Evolutionary conservation across 2,113 vertebrate genomes (phyloP).

Genomic region (Plectropomus leopardus): DNA sequence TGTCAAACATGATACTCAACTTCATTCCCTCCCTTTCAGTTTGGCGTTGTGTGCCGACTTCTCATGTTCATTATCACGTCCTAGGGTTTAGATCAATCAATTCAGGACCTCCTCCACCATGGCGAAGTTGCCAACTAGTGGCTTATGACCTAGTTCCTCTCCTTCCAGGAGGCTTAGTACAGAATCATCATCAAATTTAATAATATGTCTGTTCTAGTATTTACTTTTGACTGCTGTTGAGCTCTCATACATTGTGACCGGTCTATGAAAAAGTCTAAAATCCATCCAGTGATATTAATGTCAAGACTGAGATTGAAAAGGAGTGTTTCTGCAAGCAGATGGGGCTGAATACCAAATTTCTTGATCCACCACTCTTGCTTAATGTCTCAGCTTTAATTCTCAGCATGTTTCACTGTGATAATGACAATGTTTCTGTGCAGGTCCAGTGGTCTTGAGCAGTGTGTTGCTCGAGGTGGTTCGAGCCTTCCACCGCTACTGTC

Average conservation of each 20-base stretch:
- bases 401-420: neutral
- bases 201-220: neutral
- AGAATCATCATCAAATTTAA: too few relatives aligned
- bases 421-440: conserved; percentile 76
- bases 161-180: neutral
- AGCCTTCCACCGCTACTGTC: conserved; percentile 93
- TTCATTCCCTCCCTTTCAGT: too few relatives aligned
- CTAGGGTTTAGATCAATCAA: neutral
- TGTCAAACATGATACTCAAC: too few relatives aligned
- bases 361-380: neutral
- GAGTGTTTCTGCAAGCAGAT: too few relatives aligned
- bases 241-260: neutral
- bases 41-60: neutral
- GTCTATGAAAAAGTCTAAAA: too few relatives aligned
- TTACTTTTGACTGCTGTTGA: neutral
- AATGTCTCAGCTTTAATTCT: neutral
- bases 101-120: neutral
- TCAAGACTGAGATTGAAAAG: neutral
- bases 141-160: neutral
- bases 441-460: conserved; percentile 89
- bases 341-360: neutral
- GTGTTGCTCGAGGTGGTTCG: conserved; percentile 94
- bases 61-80: neutral
- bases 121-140: neutral
- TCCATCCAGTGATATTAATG: neutral